phyloP scores from a whole-genome alignment of 2,888 invertebrate genomes.

The Cenopis cana region DNA sequence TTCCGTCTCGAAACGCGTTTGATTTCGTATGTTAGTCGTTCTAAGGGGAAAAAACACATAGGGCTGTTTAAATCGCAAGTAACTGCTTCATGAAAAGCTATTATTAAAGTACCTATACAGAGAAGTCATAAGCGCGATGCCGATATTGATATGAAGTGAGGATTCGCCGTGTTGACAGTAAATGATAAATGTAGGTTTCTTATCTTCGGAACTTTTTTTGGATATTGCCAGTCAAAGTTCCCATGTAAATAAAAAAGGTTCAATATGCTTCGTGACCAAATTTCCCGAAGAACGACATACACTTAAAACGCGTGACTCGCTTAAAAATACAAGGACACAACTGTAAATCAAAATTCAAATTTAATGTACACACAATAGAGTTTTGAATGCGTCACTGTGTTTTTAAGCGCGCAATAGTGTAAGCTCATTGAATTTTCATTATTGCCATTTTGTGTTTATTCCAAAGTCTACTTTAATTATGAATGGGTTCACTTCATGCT shows the following conservation, averaged over 20 bases:
- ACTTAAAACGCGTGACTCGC: neutral
- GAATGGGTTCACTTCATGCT: slow-evolving; percentile 53
- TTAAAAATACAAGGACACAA: slow-evolving; percentile 9
- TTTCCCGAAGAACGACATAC: neutral
- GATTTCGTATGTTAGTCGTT: neutral
- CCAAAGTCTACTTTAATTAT: slow-evolving; percentile 51
- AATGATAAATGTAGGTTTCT: no score
- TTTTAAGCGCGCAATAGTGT: slow-evolving; percentile 45
- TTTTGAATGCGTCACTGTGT: neutral
- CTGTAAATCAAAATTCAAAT: neutral
- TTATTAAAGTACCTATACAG: no score
- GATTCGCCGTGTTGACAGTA: no score
- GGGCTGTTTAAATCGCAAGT: no score
- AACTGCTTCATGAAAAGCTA: no score
- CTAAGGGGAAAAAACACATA: neutral
- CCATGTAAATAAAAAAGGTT: no score
- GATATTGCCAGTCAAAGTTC: no score
- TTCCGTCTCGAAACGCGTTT: slow-evolving; percentile 18
- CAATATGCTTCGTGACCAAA: no score
- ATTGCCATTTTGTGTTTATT: slow-evolving; percentile 50
- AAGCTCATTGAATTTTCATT: slow-evolving; percentile 59
- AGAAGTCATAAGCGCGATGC: no score
- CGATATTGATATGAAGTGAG: no score
- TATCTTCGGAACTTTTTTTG: no score
- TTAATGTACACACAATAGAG: neutral